phyloP scores from a whole-genome alignment of 1,140 invertebrate species.

The Phymorhynchus buccinoides region DNA sequence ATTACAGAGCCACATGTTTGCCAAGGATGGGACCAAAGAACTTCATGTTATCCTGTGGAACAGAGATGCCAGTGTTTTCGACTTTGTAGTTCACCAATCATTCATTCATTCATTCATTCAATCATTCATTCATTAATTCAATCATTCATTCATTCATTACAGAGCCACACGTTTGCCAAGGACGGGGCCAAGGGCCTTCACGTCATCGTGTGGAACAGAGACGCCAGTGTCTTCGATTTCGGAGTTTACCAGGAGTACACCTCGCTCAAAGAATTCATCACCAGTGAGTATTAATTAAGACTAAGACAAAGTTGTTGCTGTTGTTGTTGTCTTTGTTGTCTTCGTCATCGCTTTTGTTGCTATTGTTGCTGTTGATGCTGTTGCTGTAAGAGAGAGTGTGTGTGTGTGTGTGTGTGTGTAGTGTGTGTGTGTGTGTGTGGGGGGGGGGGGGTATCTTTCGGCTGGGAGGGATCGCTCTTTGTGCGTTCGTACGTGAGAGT shows the following conservation, averaged over 20 bases:
- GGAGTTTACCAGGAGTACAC: background rate
- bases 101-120: background rate
- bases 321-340: too few species aligned
- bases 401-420: too few species aligned
- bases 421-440: too few species aligned
- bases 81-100: background rate
- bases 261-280: background rate
- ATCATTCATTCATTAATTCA: too few species aligned
- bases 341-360: too few species aligned
- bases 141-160: too few species aligned
- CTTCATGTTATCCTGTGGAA: constrained; percentile 25
- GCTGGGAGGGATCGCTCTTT: too few species aligned
- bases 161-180: constrained; percentile 4
- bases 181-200: constrained; percentile 25
- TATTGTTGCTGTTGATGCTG: too few species aligned
- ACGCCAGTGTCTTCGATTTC: constrained; percentile 40
- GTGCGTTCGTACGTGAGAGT: too few species aligned
- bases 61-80: background rate
- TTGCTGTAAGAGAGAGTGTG: too few species aligned
- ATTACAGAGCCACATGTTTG: constrained; percentile 12
- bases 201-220: constrained; percentile 40
- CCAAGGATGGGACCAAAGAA: background rate
- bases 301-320: background rate
- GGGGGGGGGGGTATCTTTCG: too few species aligned
- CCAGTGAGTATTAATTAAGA: constrained; percentile 15